Percentiles rank a stretch among this genome's conserved stretches.
Evolutionary conservation across 2,797 vertebrate species (phyloP).

Genomic region (Propithecus perrieri): DNA sequence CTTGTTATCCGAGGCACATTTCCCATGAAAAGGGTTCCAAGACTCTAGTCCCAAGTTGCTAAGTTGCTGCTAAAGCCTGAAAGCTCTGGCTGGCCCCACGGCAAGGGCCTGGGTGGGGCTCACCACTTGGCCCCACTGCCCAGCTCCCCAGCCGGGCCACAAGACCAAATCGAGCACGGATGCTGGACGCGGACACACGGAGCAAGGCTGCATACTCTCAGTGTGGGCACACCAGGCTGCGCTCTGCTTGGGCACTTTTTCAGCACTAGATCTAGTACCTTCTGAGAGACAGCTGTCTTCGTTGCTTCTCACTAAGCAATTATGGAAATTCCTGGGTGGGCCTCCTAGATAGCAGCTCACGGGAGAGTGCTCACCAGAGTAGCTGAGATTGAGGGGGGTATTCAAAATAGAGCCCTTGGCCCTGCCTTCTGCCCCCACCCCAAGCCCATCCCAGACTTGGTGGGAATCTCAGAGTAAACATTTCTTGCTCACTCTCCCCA

Average conservation of each 20-base stretch:
- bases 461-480: neutral
- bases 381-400: neutral
- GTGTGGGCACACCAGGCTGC: neutral
- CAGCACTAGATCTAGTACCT: neutral
- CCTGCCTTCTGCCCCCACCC: fast-evolving
- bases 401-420: neutral
- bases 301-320: neutral
- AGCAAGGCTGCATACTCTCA: neutral
- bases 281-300: neutral
- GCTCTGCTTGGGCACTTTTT: neutral
- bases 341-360: neutral
- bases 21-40: neutral
- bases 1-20: neutral
- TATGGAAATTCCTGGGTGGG: neutral
- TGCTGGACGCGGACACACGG: neutral
- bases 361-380: neutral
- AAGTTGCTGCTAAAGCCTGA: neutral
- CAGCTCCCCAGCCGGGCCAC: neutral
- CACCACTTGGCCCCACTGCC: neutral
- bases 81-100: neutral
- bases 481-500: neutral
- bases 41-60: neutral
- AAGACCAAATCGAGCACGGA: neutral
- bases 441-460: neutral
- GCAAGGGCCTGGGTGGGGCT: neutral